phyloP scores from a whole-genome alignment of 2,888 invertebrate species.

The Leptinotarsa tumamoca region DNA sequence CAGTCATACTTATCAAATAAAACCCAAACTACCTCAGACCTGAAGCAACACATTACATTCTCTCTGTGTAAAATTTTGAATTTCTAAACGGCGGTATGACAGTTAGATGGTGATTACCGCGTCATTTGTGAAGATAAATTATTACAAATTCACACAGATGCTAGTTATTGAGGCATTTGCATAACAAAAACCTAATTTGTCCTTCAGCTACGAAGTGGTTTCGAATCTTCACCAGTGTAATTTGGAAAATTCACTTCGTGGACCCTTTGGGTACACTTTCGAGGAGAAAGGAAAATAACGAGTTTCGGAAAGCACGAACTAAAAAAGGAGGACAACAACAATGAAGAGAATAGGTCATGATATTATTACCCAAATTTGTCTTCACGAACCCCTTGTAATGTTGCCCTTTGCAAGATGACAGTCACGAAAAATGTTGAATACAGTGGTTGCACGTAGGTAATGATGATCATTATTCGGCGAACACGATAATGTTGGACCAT shows the following conservation, averaged over 20 bases:
- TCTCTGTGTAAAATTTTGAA: constrained; percentile 1
- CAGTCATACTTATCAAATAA: no score
- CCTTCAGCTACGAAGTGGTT: not conserved
- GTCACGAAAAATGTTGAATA: constrained; percentile 26
- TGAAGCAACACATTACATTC: constrained; percentile 17
- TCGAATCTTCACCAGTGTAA: constrained; percentile 2
- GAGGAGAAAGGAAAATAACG: constrained; percentile 15
- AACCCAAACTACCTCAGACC: constrained; percentile 14
- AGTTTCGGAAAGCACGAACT: constrained; percentile 27
- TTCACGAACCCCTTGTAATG: constrained; percentile 23
- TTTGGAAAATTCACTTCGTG: constrained; percentile 24
- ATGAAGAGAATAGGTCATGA: constrained; percentile 24
- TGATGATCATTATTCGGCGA: constrained; percentile 22
- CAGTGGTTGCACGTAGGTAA: constrained; percentile 14
- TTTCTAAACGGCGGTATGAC: constrained; percentile 19
- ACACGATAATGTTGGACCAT: constrained; percentile 26
- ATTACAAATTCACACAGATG: constrained; percentile 25
- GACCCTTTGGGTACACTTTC: constrained; percentile 24
- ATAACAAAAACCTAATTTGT: constrained; percentile 25
- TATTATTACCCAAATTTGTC: constrained; percentile 29
- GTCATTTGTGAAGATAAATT: not conserved
- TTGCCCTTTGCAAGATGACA: constrained; percentile 35
- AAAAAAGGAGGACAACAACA: constrained; percentile 12
- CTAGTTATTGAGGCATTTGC: constrained; percentile 18
- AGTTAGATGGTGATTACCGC: constrained; percentile 24